Evolutionary conservation across 2,888 invertebrate species (phyloP), one percentile per base, ranked within the genome.

Genomic region (Harpagoxenus sublaevis): DNA sequence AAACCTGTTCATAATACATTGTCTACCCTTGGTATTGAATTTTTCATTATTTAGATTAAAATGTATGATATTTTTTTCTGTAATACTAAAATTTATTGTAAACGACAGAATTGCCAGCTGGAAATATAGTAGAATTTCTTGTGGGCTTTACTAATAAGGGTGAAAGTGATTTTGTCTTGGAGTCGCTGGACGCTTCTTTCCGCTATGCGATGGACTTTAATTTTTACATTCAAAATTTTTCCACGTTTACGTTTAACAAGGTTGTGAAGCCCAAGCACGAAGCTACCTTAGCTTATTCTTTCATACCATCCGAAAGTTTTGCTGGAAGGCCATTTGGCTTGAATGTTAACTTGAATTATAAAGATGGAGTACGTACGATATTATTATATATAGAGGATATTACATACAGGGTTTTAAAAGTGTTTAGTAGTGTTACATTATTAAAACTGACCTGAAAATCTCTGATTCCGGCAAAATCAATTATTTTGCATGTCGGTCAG

Each of bases 181-280:
- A 99, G 94, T 97, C 98, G 8, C 96, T 99, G 94, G 99, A 99
- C 93, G 99, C 99, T 0, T 99, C 99, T 0, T 99, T 99, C 97
- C 97, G 99, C 91, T 99, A 99, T 94, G 99, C 99, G 10, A 98
- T 99, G 98, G 99, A 99, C 95, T 99, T 98, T 96, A 98, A 97
- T 91, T 99, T 98, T 95, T 98, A 98, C 96, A 99, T 99, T 90
- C 99, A 99, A 95, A 99, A 99, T 96, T 99, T 99, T 96, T 98
- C 99, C 0, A 97, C 98, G 0, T 96, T 98, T 92, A 97, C 97
- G 1, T 99, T 98, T 95, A 98, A 98, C 94, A 97, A 97, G 91
- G 96, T 98, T 91, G 98, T 99, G 0, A 97, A 98, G 92, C 98
- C 99, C 0, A 97, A 97, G 79, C 97, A 98, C 90, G 99, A 99